These are phyloP conservation scores for Neomonachus schauinslandi DNA, from an alignment of 2,113 vertebrate species.

Conservation along the genomic window DNA sequence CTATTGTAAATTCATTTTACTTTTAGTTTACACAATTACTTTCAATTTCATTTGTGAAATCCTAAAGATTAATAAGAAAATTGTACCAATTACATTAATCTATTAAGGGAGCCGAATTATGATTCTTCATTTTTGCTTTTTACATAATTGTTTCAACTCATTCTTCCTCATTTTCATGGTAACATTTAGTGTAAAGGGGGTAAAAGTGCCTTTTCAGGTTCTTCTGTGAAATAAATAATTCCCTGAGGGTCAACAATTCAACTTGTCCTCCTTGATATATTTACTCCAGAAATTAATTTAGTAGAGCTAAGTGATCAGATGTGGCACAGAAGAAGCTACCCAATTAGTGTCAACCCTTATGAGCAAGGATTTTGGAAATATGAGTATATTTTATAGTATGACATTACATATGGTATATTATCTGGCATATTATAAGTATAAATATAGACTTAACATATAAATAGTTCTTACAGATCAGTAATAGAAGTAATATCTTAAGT, in stretches of 20 bases:
- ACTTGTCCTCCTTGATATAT: not conserved
- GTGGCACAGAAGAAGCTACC: not conserved
- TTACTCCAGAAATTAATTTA: not conserved
- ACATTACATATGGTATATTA: not conserved
- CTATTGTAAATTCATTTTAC: not conserved
- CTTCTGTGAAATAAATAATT: not conserved
- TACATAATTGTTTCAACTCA: not conserved
- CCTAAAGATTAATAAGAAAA: not conserved
- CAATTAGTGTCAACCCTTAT: not conserved
- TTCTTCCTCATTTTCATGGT: not conserved
- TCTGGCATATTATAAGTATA: not conserved
- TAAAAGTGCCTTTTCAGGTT: not conserved
- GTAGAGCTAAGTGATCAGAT: not conserved
- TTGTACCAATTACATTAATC: not conserved
- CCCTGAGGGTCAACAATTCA: not conserved
- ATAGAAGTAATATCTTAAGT: not conserved
- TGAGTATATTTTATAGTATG: not conserved
- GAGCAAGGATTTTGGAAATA: not conserved
- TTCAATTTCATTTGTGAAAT: constrained; percentile 14
- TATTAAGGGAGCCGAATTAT: not conserved
- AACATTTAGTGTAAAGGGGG: not conserved
- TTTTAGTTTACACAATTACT: not conserved
- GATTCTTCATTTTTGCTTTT: not conserved
- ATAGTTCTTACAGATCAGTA: not conserved
- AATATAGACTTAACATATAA: not conserved